Conservation (phyloP, 2,888 invertebrate genomes). For the Caenorhabditis japonica region DNA sequence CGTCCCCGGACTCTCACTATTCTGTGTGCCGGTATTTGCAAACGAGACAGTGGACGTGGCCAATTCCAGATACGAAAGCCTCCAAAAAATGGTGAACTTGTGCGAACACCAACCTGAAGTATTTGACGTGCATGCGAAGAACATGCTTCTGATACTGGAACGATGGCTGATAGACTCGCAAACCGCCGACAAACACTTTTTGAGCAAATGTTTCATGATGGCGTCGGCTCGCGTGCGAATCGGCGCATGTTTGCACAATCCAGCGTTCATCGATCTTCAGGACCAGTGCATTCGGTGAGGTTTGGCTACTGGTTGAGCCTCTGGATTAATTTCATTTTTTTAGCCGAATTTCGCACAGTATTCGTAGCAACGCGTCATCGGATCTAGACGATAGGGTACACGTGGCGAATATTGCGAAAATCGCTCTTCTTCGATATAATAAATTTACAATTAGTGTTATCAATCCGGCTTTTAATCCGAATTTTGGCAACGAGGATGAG, state of each 20-base stretch:
- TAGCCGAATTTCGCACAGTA: slow-evolving; percentile 31
- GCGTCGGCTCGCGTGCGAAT: slow-evolving; percentile 57
- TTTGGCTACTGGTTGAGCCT: background rate
- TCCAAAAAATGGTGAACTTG: slow-evolving; percentile 52
- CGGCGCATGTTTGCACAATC: slow-evolving; percentile 69
- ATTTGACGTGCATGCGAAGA: slow-evolving; percentile 65
- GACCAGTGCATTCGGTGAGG: slow-evolving; percentile 45
- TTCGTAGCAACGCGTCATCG: slow-evolving; percentile 44
- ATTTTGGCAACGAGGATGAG: slow-evolving; percentile 32
- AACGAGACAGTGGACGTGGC: slow-evolving; percentile 54
- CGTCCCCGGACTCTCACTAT: slow-evolving; percentile 50
- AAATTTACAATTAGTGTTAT: slow-evolving; percentile 47
- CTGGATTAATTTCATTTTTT: slow-evolving; percentile 4
- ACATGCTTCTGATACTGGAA: slow-evolving; percentile 66
- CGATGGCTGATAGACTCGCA: slow-evolving; percentile 65
- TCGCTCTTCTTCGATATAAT: slow-evolving; percentile 39
- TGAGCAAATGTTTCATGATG: slow-evolving; percentile 61
- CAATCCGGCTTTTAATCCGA: slow-evolving; percentile 42
- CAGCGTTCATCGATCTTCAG: slow-evolving; percentile 61
- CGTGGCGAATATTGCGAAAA: slow-evolving; percentile 40
- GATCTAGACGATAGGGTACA: slow-evolving; percentile 52
- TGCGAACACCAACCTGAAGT: slow-evolving; percentile 53
- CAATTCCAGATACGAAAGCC: slow-evolving; percentile 53
- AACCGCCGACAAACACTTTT: slow-evolving; percentile 57
- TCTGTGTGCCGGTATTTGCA: slow-evolving; percentile 55